Base-by-base conservation (phyloP, 2,113 vertebrate species). In the Alexandromys fortis region DNA sequence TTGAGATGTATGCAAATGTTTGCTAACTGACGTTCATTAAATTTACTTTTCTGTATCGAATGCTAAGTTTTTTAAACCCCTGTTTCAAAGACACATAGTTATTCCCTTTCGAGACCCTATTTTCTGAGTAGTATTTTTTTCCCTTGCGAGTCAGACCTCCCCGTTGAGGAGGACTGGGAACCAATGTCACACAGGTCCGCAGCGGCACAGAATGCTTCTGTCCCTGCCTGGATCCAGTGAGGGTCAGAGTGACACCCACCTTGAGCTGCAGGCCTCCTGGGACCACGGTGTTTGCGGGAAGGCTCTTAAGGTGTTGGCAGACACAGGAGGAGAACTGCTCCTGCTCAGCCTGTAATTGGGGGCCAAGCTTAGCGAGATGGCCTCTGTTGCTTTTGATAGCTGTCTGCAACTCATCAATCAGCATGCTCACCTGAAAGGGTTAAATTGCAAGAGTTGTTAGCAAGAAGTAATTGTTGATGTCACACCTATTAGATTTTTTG, bases 391-490 rank as follows among this genome's bases (percentile, higher is more conserved):
- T 98, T 97, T 98, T 96, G 92, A 96, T 98, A 97, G 98, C 97
- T 96, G 91, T 95, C 96, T 97, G 82, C 94, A 98, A 93, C 97
- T 98, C 96, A 92, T 97, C 98, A 95, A 95, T 98, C 95, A 98
- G 8, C 68, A 73, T 96, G 96, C 96, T 97, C 96, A 97, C 97
- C 98, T 97, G 97, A 96, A 98, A 35, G 97, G 82, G 92, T 96
- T 98, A 97, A 98, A 98, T 96, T 90, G 93, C 96, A 95, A 92
- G 55, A 79, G 77, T 90, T 93, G 52, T 98, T 96, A 98, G 67
- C 83, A 96, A 97, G 92, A 96, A 98, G 96, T 98, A 98, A 98
- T 97, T 97, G 91, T 91, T 97, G 98, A 96, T 97, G 97, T 98
- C 98, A 97, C 95, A 98, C 94, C 96, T 98, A 90, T 97, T 97